Conservation (phyloP, 1,140 invertebrate genomes). For the Melipona quadrifasciata region DNA sequence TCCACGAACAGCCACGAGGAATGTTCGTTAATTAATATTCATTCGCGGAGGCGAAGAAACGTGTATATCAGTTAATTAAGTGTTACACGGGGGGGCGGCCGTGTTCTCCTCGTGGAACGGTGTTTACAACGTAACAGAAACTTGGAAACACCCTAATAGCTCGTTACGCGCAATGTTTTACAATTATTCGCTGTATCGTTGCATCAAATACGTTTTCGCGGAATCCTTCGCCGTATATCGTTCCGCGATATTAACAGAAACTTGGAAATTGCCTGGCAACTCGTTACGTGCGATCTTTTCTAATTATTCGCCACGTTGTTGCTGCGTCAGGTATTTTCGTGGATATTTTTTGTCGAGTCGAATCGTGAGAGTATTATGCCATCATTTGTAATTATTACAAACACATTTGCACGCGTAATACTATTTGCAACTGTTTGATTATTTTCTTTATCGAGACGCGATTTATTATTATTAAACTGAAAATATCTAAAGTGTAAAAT, state of each 20-base stretch:
- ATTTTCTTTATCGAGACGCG: background rate
- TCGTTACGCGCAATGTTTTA: background rate
- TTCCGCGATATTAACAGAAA: background rate
- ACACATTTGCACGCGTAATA: background rate
- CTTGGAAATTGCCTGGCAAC: background rate
- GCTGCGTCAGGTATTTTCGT: background rate
- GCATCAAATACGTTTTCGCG: background rate
- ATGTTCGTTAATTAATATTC: conserved; percentile 17
- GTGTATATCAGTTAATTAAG: conserved; percentile 16
- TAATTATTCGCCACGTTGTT: background rate
- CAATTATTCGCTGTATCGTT: background rate
- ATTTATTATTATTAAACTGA: too few species aligned
- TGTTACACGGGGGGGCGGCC: background rate
- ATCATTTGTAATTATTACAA: too few species aligned
- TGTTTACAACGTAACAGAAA: background rate
- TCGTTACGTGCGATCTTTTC: background rate
- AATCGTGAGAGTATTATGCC: background rate
- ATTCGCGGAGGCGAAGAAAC: background rate
- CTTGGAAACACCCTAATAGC: background rate
- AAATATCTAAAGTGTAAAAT: background rate
- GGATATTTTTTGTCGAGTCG: background rate
- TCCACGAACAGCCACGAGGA: background rate
- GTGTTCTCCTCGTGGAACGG: background rate
- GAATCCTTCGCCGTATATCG: background rate
- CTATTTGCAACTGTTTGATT: background rate